Percentiles rank a stretch among this genome's conserved stretches.
These are phyloP conservation scores for Drosophila sechellia DNA, from an alignment of 1,140 invertebrate species.

Conservation along the genomic window DNA sequence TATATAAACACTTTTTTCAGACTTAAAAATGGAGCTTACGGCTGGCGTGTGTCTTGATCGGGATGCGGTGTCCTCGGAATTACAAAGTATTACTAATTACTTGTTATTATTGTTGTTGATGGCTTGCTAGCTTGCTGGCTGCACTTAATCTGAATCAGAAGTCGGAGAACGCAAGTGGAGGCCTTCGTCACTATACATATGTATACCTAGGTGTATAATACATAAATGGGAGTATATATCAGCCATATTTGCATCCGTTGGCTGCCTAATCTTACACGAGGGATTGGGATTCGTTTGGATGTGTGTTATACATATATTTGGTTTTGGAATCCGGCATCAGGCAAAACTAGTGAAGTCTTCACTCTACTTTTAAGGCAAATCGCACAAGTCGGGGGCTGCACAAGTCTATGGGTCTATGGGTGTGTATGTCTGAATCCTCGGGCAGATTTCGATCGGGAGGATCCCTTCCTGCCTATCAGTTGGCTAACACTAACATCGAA, in stretches of 20 bases:
- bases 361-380: slow-evolving; percentile 72
- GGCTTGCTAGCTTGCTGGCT: slow-evolving; percentile 56
- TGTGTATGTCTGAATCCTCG: background rate
- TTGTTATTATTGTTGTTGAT: slow-evolving; percentile 22
- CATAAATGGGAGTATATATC: slow-evolving; percentile 31
- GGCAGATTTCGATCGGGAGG: background rate
- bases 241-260: background rate
- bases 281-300: slow-evolving; percentile 4
- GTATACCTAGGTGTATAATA: slow-evolving; percentile 12
- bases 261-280: background rate
- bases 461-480: slow-evolving; percentile 1
- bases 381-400: slow-evolving; percentile 56
- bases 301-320: background rate
- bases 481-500: slow-evolving; percentile 34
- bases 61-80: slow-evolving; percentile 43
- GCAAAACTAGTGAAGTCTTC: slow-evolving; percentile 56
- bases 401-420: slow-evolving; percentile 10
- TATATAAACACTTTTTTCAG: slow-evolving; percentile 70
- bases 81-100: slow-evolving; percentile 31
- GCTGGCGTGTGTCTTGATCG: slow-evolving; percentile 49
- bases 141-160: slow-evolving; percentile 38
- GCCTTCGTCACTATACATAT: slow-evolving; percentile 14
- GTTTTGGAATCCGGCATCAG: slow-evolving; percentile 25
- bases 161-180: slow-evolving; percentile 38
- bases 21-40: slow-evolving; percentile 74